Conservation (phyloP, 2,797 vertebrate species). For the Mus caroli region DNA sequence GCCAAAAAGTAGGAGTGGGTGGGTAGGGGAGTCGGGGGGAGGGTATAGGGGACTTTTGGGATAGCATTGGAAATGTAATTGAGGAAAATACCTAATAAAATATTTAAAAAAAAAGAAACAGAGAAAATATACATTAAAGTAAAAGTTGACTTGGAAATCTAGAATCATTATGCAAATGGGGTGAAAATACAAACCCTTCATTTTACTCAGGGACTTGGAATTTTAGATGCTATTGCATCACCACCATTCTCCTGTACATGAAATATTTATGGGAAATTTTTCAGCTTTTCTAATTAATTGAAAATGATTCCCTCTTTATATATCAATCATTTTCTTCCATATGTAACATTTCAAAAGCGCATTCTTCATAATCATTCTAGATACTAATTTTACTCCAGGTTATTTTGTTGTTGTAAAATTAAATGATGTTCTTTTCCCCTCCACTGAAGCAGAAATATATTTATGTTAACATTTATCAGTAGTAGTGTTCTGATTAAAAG, state of each 20-base stretch:
- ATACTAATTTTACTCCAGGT: neutral
- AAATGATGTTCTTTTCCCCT: neutral
- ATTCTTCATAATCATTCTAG: neutral
- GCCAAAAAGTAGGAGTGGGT: too few relatives aligned
- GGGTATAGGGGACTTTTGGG: too few relatives aligned
- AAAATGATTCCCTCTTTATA: neutral
- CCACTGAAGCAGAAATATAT: constrained; percentile 42
- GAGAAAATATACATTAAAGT: neutral
- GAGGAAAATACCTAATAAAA: too few relatives aligned
- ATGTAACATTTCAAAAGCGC: neutral
- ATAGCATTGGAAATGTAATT: too few relatives aligned
- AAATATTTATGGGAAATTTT: neutral
- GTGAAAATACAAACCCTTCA: too few relatives aligned
- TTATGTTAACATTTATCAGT: constrained; percentile 56
- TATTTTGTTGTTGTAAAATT: constrained; percentile 6
- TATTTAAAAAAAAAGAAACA: too few relatives aligned
- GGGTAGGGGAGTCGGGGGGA: too few relatives aligned
- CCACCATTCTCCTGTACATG: fast-evolving
- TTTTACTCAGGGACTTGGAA: neutral
- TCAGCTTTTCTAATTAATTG: neutral
- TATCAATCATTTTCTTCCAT: neutral
- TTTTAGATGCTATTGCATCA: neutral
- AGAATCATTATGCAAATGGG: neutral
- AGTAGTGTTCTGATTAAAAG: constrained; percentile 51
- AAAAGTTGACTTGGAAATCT: neutral